These are phyloP conservation scores for Drosophila phalerata DNA, from an alignment of 2,888 invertebrate genomes.

Conservation along the genomic window DNA sequence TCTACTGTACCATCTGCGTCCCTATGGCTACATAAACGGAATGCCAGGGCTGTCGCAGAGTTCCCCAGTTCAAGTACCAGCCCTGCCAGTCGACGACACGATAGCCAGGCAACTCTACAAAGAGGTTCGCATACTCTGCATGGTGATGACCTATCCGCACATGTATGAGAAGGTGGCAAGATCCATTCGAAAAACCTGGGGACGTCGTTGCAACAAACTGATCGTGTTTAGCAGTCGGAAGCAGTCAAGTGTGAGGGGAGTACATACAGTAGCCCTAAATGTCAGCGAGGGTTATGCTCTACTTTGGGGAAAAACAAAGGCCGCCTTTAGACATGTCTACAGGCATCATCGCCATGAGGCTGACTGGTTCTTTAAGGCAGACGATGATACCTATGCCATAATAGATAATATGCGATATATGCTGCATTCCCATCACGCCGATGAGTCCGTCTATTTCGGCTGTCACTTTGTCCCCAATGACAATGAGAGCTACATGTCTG, in stretches of 20 bases:
- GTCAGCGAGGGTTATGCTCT: slow-evolving; percentile 94
- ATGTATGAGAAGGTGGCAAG: slow-evolving; percentile 94
- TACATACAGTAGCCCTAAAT: slow-evolving; percentile 92
- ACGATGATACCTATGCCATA: slow-evolving; percentile 99
- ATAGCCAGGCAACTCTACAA: slow-evolving; percentile 29
- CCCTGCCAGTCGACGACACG: slow-evolving; percentile 4
- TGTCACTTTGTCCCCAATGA: slow-evolving; percentile 89
- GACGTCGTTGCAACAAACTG: slow-evolving; percentile 93
- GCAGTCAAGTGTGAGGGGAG: slow-evolving; percentile 66
- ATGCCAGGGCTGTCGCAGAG: slow-evolving; percentile 58
- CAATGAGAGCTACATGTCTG: slow-evolving; percentile 93
- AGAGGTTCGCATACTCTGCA: slow-evolving; percentile 55
- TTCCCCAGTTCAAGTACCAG: neutral
- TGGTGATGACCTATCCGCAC: slow-evolving; percentile 87
- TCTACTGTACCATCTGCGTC: slow-evolving; percentile 96
- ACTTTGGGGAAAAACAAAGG: slow-evolving; percentile 98
- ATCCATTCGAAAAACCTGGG: slow-evolving; percentile 97
- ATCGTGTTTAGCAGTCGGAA: slow-evolving; percentile 92
- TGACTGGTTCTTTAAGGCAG: slow-evolving; percentile 99
- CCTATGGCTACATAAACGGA: slow-evolving; percentile 87
- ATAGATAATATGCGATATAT: slow-evolving; percentile 97
- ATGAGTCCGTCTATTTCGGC: slow-evolving; percentile 94
- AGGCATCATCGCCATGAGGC: slow-evolving; percentile 92
- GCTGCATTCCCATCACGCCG: slow-evolving; percentile 90
- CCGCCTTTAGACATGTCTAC: slow-evolving; percentile 94